Evolutionary conservation across 2,113 vertebrate genomes (phyloP).

Genomic region (Theristicus caerulescens): DNA sequence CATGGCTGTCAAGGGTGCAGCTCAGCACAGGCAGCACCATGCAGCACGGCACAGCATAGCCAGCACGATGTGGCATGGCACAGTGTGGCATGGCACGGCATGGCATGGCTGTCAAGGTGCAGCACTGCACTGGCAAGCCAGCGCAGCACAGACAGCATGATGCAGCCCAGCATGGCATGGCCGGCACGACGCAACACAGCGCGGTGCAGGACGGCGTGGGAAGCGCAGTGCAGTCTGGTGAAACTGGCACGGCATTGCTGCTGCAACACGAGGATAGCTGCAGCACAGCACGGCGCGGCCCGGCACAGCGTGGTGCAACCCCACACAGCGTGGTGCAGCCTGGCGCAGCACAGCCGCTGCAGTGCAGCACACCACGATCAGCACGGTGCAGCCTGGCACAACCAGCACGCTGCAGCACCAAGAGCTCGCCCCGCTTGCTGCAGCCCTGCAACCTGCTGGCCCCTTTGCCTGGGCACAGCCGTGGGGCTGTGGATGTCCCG

Average conservation of each 20-base stretch:
- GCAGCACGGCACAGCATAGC: background rate
- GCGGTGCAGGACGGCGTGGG: background rate
- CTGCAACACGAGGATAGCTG: background rate
- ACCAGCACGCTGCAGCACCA: accelerated
- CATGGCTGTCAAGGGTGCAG: background rate
- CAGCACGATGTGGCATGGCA: background rate
- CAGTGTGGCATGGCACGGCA: background rate
- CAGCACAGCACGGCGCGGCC: background rate
- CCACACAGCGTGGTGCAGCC: no score
- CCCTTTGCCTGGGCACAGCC: background rate
- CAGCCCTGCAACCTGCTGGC: background rate
- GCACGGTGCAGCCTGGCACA: background rate
- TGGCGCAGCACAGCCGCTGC: background rate
- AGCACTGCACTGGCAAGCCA: background rate
- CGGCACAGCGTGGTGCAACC: background rate
- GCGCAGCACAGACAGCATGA: background rate
- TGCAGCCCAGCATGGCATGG: background rate
- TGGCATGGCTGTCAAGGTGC: background rate
- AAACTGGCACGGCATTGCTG: background rate
- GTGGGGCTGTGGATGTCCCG: accelerated
- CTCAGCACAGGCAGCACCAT: background rate
- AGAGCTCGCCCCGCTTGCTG: accelerated
- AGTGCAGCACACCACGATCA: no score
- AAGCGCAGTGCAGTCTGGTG: background rate
- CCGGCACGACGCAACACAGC: accelerated